Evolutionary conservation across 2,888 invertebrate genomes (phyloP), one percentile per base, ranked within the genome.

Genomic region (Drosophila monieri): DNA sequence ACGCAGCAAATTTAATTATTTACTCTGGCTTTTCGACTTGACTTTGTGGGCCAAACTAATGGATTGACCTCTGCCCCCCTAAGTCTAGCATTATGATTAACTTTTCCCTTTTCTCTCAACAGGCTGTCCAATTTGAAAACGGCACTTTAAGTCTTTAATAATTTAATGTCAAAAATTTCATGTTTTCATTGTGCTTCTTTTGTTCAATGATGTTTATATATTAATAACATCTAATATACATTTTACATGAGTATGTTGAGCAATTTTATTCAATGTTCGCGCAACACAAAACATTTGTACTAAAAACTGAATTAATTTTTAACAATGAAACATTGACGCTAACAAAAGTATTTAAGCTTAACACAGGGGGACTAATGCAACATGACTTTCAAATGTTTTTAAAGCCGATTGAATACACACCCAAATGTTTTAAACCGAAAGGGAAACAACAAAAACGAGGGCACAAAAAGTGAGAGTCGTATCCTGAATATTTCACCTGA

Each of bases 1-100:
- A 81, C 77, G 68, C 77, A 81, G 74, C 61, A 85, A 87, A 85
- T 87, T 81, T 87, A 85, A 87, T 87, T 87, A 81, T 87, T 87
- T 87, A 87, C 79, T 68, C 74, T 69, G 56, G 58, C 47, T 46
- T 71, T 60, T 65, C 43, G 48, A 27, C 35, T 53, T 66, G 49
- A 43, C 59, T 46, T 32, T 62, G 62, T 18, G 30, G 62, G 48
- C 47, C 47, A 61, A 62, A 39, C 47, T 64, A 64, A 64, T 64
- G 64, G 64, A 64, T 53, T 64, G 64, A 64, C 57, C 55, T 44
- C 23, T 23, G 27, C 14, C 30, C n/a, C 2, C 21, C 32, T 18
- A 8, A 15, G 56, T 61, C 37, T 32, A 41, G 15, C 46, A 49
- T 64, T 64, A 64, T 64, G 65, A 62, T 65, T 51, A 65, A 44